Conservation (phyloP, 2,888 invertebrate genomes). For the Eurytoma adleriae region DNA sequence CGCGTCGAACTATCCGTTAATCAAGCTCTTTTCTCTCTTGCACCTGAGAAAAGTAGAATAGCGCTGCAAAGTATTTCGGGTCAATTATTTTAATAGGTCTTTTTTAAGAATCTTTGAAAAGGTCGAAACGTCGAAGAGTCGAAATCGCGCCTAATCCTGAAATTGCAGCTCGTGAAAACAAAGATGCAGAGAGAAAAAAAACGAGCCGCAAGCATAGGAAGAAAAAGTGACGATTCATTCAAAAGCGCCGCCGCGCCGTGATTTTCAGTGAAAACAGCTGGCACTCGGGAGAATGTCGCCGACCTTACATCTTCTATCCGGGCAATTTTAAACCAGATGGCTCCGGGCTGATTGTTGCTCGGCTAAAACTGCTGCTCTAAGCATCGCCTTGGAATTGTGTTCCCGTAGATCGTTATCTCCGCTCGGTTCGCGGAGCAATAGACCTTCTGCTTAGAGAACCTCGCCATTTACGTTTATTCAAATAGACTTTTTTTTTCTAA, state of each 20-base stretch:
- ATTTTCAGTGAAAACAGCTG: constrained; percentile 47
- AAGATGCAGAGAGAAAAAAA: constrained; percentile 1
- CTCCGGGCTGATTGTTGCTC: constrained; percentile 6
- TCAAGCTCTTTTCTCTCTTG: no score
- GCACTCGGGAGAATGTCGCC: constrained; percentile 32
- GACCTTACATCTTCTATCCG: background rate
- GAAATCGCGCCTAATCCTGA: background rate
- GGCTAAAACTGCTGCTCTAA: background rate
- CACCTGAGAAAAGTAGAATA: no score
- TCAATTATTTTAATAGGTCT: no score
- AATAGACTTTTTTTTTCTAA: no score
- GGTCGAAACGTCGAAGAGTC: no score
- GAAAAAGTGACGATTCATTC: constrained; percentile 11
- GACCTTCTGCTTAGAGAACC: no score
- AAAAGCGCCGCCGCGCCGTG: constrained; percentile 34
- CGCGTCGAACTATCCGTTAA: no score
- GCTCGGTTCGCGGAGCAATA: background rate
- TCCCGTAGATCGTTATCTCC: background rate
- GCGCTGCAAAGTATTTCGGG: no score
- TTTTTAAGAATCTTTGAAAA: no score
- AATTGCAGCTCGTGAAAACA: constrained; percentile 11
- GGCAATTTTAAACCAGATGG: constrained; percentile 19
- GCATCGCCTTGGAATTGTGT: background rate
- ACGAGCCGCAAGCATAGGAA: background rate
- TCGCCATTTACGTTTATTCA: no score